Conservation (phyloP, 2,797 vertebrate genomes). For the Karalla daura region DNA sequence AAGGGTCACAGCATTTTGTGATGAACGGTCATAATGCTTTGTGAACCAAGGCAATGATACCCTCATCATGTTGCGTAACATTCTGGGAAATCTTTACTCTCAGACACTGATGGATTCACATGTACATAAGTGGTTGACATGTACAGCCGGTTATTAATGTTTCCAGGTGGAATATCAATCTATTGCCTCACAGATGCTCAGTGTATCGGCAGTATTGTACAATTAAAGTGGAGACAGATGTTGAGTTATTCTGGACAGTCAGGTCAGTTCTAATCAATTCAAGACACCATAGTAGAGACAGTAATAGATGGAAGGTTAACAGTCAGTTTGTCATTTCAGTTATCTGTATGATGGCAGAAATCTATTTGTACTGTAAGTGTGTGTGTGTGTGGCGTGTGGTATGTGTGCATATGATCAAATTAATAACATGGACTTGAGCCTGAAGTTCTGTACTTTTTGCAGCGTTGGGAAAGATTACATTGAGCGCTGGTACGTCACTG, state of each 20-base stretch:
- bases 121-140: constrained; percentile 9
- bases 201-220: constrained; percentile 18
- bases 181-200: constrained; percentile 30
- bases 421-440: not conserved
- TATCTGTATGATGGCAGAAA: constrained; percentile 6
- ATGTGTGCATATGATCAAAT: constrained; percentile 4
- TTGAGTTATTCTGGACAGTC: constrained; percentile 6
- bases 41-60: constrained; percentile 23
- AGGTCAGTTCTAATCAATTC: constrained; percentile 12
- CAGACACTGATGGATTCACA: constrained; percentile 12
- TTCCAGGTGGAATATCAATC: constrained; percentile 9
- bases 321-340: constrained; percentile 52
- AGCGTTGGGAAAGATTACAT: not conserved
- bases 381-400: constrained; percentile 15
- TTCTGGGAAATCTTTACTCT: constrained; percentile 6
- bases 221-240: constrained; percentile 9
- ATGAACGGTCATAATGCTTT: constrained; percentile 15
- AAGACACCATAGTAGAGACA: constrained; percentile 34
- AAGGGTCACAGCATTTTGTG: constrained; percentile 19
- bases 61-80: constrained; percentile 9
- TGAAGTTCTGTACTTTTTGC: not conserved
- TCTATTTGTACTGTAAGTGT: constrained; percentile 13
- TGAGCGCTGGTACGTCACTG: not conserved
- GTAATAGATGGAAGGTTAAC: constrained; percentile 47
- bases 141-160: constrained; percentile 19